A percentile compares a stretch with the other conserved stretches of the same genome.
phyloP scores from a whole-genome alignment of 2,113 vertebrate species.

The Cephalopholis sonnerati region DNA sequence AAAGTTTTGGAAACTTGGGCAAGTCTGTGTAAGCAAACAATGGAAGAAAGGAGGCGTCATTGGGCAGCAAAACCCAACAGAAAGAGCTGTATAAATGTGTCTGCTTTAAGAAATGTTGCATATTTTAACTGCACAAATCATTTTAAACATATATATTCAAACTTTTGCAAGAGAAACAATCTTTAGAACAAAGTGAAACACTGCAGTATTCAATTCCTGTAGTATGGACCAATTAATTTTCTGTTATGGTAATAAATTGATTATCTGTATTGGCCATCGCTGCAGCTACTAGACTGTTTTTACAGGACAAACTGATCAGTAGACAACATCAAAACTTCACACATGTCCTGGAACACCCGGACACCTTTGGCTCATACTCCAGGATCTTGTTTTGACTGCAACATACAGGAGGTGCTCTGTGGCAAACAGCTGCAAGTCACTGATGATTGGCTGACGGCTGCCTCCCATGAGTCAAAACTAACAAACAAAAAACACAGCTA shows the following conservation, averaged over 20 bases:
- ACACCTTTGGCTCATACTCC: constrained; percentile 15
- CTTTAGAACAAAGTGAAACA: too few species aligned
- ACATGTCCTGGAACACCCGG: background rate
- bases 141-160: background rate
- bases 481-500: background rate
- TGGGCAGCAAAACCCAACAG: background rate
- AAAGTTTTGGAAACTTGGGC: background rate
- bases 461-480: background rate
- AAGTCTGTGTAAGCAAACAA: background rate
- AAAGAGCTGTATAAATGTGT: background rate
- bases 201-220: too few species aligned
- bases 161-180: background rate
- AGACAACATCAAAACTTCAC: background rate
- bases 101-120: background rate
- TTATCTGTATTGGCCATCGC: too few species aligned
- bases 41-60: background rate
- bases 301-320: background rate
- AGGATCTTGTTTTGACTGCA: constrained; percentile 37
- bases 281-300: too few species aligned
- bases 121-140: too few species aligned
- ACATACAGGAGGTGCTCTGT: background rate
- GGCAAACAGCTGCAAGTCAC: too few species aligned
- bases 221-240: too few species aligned
- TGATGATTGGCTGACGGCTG: background rate
- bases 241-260: too few species aligned